phyloP scores from a whole-genome alignment of 2,113 vertebrate genomes.

The Tachycineta bicolor region DNA sequence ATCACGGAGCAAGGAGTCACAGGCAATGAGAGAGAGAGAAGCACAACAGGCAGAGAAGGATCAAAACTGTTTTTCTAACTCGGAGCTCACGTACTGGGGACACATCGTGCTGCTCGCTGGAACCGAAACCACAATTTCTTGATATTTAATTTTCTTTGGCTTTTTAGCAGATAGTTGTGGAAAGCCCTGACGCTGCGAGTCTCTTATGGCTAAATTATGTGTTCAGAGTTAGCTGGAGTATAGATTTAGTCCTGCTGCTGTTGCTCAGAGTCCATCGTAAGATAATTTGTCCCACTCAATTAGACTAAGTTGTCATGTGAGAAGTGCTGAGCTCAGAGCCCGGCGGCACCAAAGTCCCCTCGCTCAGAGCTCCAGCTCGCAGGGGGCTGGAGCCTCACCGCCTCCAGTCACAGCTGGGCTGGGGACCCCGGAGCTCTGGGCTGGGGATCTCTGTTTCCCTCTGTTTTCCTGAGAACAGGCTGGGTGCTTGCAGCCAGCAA shows the following conservation, averaged over 20 bases:
- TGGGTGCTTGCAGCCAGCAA: background rate
- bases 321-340: constrained; percentile 49
- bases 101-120: background rate
- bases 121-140: background rate
- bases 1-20: background rate
- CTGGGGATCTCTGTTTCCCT: background rate
- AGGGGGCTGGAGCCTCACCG: accelerated
- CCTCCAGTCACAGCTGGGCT: accelerated
- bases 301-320: constrained; percentile 67
- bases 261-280: constrained; percentile 63
- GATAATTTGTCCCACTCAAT: constrained; percentile 72
- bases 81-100: background rate
- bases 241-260: constrained; percentile 61
- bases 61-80: background rate
- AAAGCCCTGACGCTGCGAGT: constrained; percentile 15
- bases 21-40: background rate
- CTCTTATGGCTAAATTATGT: constrained; percentile 57
- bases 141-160: background rate
- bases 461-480: accelerated
- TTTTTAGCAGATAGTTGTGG: constrained; percentile 16
- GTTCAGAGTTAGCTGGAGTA: constrained; percentile 45
- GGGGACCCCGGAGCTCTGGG: background rate
- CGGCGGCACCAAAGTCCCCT: background rate
- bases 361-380: background rate
- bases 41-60: background rate